Conservation (phyloP, 2,888 invertebrate genomes). For the Rhyacophila evoluta region DNA sequence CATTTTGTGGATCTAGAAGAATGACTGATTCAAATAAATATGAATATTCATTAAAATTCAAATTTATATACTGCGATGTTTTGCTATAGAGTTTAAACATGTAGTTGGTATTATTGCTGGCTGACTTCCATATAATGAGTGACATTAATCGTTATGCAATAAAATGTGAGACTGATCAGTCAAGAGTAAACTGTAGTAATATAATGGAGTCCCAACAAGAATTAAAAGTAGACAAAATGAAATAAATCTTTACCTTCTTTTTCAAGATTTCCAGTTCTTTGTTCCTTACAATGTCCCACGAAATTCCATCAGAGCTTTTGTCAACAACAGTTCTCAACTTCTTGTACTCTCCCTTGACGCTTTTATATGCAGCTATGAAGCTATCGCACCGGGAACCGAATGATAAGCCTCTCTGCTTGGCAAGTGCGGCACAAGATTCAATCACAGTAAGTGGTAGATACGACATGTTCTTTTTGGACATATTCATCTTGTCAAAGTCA, state of each 20-base stretch:
- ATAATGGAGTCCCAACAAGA: too few species aligned
- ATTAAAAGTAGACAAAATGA: too few species aligned
- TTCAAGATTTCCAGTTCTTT: slow-evolving; percentile 71
- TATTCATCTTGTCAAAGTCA: slow-evolving; percentile 77
- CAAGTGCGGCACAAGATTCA: slow-evolving; percentile 68
- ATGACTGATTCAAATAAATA: too few species aligned
- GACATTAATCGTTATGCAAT: too few species aligned
- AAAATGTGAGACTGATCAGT: too few species aligned
- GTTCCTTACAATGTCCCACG: slow-evolving; percentile 84
- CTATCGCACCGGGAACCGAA: slow-evolving; percentile 64
- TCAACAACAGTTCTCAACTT: slow-evolving; percentile 75
- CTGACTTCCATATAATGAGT: too few species aligned
- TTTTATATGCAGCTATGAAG: slow-evolving; percentile 75
- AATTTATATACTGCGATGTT: too few species aligned
- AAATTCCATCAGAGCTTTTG: slow-evolving; percentile 68
- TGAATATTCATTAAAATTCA: too few species aligned
- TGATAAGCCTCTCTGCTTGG: slow-evolving; percentile 66
- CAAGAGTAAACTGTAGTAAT: too few species aligned
- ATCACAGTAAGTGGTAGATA: slow-evolving; percentile 75
- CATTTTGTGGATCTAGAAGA: too few species aligned
- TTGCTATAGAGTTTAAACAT: too few species aligned
- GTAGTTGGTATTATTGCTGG: too few species aligned
- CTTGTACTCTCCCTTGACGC: slow-evolving; percentile 79
- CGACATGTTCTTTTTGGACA: slow-evolving; percentile 76
- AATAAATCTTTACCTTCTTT: slow-evolving; percentile 60